Conservation (phyloP, 1,140 invertebrate genomes). For the Pantala flavescens region DNA sequence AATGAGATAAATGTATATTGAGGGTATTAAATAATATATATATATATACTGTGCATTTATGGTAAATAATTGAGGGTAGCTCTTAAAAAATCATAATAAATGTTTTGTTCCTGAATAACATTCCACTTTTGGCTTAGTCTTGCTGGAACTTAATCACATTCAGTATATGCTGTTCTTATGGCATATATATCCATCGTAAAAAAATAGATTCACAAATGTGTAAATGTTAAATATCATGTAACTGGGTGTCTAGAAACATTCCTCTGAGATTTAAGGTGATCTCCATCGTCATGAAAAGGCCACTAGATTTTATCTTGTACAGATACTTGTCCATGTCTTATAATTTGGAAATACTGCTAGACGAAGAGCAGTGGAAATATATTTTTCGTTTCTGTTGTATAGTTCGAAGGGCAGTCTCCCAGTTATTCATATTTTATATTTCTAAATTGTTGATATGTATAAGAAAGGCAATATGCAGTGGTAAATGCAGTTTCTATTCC, state of each 20-base stretch:
- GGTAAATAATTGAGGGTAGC: neutral
- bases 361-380: neutral
- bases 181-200: neutral
- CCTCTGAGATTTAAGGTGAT: neutral
- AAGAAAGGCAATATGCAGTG: neutral
- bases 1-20: no score
- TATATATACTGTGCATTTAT: constrained; percentile 1
- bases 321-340: neutral
- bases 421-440: neutral
- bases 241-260: neutral
- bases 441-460: neutral
- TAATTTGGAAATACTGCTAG: neutral
- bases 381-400: neutral
- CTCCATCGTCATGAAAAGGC: neutral
- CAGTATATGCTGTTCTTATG: neutral
- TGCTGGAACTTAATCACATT: neutral
- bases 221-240: neutral
- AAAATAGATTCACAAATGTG: neutral
- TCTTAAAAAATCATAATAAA: neutral
- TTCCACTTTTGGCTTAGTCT: constrained; percentile 1
- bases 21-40: neutral
- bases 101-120: neutral
- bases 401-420: neutral
- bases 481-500: neutral
- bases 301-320: neutral